Percentiles rank a stretch among this genome's conserved stretches.
phyloP scores from a whole-genome alignment of 2,113 vertebrate genomes.

The human region GRCh38 chr1:11477001-11477500 shows the following conservation, averaged over 20 bases:
- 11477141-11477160: background rate
- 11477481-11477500: background rate
- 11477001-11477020: background rate
- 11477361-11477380: slow-evolving; percentile 53
- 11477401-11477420: slow-evolving; percentile 46
- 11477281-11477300: background rate
- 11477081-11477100: background rate
- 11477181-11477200: background rate
- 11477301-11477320: background rate
- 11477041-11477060: background rate
- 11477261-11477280: background rate
- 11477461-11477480: slow-evolving; percentile 17
- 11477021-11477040: background rate
- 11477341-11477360: slow-evolving; percentile 51
- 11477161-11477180: background rate
- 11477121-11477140: background rate
- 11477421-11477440: slow-evolving; percentile 35
- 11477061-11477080: background rate
- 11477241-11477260: background rate
- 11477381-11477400: slow-evolving; percentile 51
- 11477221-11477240: background rate
- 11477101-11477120: background rate
- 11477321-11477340: background rate
- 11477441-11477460: slow-evolving; percentile 35
- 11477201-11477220: background rate